Conservation (phyloP, 2,797 vertebrate species). For the Sebastes iracundus region DNA sequence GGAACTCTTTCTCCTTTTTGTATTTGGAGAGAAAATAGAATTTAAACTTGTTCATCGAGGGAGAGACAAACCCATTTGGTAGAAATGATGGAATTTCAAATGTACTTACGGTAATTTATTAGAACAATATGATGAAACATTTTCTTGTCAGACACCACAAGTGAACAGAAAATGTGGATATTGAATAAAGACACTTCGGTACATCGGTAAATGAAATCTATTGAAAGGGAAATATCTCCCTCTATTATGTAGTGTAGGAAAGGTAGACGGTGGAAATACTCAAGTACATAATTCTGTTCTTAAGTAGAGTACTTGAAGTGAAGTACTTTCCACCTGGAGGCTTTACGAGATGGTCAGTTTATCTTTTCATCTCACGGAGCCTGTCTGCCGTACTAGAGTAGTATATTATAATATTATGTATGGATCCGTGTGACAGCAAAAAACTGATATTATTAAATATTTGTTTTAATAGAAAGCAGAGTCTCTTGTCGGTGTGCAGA, state of each 20-base stretch:
- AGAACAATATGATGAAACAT: background rate
- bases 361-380: background rate
- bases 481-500: background rate
- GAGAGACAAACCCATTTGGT: background rate
- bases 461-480: background rate
- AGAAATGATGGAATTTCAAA: background rate
- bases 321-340: background rate
- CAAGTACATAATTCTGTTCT: background rate
- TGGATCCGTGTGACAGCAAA: background rate
- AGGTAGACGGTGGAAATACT: background rate
- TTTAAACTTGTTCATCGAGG: background rate
- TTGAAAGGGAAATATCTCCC: background rate
- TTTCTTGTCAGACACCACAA: background rate
- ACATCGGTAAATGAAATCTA: background rate
- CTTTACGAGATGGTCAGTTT: background rate
- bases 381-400: too few relatives aligned
- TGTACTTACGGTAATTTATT: background rate
- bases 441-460: background rate
- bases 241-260: background rate
- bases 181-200: background rate
- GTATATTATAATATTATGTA: background rate
- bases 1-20: background rate
- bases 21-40: too few relatives aligned
- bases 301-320: background rate
- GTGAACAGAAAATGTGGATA: background rate